A percentile compares a stretch with the other conserved stretches of the same genome.
These are phyloP conservation scores for Prionailurus viverrinus DNA, from an alignment of 2,113 vertebrate genomes.

Conservation along the genomic window DNA sequence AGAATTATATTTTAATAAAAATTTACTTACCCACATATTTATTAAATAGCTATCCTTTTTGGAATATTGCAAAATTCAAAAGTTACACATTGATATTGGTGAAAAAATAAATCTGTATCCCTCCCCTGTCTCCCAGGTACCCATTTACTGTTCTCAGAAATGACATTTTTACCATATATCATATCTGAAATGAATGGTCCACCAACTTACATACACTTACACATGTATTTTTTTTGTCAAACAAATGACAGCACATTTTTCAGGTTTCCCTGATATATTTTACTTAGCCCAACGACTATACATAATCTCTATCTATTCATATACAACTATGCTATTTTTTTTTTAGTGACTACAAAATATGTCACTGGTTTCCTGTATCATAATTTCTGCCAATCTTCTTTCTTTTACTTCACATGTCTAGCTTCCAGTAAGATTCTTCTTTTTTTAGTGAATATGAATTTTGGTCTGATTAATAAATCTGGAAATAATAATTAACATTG, in stretches of 20 bases:
- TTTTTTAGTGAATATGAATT: neutral
- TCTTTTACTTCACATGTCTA: neutral
- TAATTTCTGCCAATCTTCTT: neutral
- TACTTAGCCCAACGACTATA: neutral
- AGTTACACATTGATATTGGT: neutral
- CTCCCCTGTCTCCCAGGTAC: neutral
- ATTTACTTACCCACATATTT: neutral
- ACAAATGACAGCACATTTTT: neutral
- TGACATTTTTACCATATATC: neutral
- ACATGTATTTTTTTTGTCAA: neutral
- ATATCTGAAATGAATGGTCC: neutral
- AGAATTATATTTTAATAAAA: slow-evolving; percentile 28
- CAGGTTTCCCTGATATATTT: neutral
- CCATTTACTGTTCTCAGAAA: neutral
- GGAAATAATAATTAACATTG: slow-evolving; percentile 15
- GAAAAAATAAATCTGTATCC: neutral
- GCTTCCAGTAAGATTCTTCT: neutral
- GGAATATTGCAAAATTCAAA: neutral
- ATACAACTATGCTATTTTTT: neutral
- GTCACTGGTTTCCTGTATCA: neutral
- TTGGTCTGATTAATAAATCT: neutral
- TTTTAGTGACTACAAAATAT: neutral
- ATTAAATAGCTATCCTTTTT: neutral
- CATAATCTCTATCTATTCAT: neutral
- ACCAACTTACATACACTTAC: neutral